A percentile compares a stretch with the other conserved stretches of the same genome.
These are phyloP conservation scores for Gorsachius magnificus DNA, from an alignment of 2,797 vertebrate genomes.

Conservation along the genomic window DNA sequence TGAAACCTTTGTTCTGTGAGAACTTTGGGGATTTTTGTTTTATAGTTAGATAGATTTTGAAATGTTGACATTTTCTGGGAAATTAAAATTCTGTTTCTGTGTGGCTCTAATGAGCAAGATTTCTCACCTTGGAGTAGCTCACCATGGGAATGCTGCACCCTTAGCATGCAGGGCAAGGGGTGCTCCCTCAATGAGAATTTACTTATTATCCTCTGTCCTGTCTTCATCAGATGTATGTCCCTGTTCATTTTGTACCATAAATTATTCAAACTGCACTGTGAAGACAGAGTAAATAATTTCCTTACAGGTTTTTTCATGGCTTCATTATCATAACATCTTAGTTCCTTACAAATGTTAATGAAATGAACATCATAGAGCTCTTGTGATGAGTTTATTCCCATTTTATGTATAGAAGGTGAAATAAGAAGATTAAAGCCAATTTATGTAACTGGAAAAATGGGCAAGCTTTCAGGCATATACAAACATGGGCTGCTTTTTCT, in stretches of 20 bases:
- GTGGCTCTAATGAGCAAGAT: background rate
- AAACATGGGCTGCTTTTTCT: background rate
- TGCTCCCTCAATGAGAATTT: background rate
- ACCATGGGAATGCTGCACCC: background rate
- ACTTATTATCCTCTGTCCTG: background rate
- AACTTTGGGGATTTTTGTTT: background rate
- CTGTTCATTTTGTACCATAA: background rate
- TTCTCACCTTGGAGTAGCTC: background rate
- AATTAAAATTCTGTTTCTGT: background rate
- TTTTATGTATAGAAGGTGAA: slow-evolving; percentile 20
- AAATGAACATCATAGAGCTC: slow-evolving; percentile 11
- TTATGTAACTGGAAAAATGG: slow-evolving; percentile 17
- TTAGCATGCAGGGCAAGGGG: background rate
- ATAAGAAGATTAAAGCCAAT: slow-evolving; percentile 17
- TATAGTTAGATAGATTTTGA: background rate
- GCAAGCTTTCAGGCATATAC: background rate
- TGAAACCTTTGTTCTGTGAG: background rate
- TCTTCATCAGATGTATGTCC: background rate
- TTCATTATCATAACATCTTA: slow-evolving; percentile 1
- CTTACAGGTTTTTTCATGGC: background rate
- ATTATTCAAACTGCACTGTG: background rate
- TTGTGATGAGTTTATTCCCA: slow-evolving; percentile 16
- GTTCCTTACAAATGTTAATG: slow-evolving; percentile 20
- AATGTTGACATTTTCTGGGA: background rate
- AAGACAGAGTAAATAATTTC: slow-evolving; percentile 9